Conservation (phyloP, 2,888 invertebrate species). For the Lasioglossum lativentre region DNA sequence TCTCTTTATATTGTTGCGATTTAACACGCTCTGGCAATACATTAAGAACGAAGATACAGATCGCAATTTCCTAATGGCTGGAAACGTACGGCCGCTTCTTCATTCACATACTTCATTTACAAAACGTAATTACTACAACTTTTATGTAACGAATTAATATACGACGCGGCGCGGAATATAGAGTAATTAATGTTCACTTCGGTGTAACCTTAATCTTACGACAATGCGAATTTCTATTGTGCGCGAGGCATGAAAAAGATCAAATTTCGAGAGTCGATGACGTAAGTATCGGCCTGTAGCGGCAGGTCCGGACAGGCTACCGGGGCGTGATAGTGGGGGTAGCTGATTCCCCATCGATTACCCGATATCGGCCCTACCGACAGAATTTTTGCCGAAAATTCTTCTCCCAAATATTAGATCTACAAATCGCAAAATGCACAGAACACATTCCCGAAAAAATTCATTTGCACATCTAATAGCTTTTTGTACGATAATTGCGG, state of each 20-base stretch:
- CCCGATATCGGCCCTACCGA: no score
- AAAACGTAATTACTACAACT: not conserved
- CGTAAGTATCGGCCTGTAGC: no score
- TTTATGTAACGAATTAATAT: not conserved
- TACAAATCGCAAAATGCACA: not conserved
- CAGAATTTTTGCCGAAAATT: no score
- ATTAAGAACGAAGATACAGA: not conserved
- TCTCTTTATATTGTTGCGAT: not conserved
- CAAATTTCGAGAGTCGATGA: not conserved
- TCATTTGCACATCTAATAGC: no score
- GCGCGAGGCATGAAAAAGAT: not conserved
- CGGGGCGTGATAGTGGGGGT: no score
- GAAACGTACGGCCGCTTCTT: not conserved
- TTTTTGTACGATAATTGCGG: not conserved
- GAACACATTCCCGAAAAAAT: no score
- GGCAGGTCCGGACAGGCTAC: no score
- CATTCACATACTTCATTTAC: not conserved
- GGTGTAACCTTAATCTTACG: not conserved
- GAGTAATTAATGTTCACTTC: not conserved
- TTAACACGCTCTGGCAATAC: not conserved
- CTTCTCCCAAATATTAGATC: no score
- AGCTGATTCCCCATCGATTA: no score
- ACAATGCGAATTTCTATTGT: not conserved
- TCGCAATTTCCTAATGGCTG: conserved; percentile 1
- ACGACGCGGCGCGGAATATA: not conserved